These are phyloP conservation scores for Agapostemon virescens DNA, from an alignment of 2,888 invertebrate genomes.

Conservation along the genomic window DNA sequence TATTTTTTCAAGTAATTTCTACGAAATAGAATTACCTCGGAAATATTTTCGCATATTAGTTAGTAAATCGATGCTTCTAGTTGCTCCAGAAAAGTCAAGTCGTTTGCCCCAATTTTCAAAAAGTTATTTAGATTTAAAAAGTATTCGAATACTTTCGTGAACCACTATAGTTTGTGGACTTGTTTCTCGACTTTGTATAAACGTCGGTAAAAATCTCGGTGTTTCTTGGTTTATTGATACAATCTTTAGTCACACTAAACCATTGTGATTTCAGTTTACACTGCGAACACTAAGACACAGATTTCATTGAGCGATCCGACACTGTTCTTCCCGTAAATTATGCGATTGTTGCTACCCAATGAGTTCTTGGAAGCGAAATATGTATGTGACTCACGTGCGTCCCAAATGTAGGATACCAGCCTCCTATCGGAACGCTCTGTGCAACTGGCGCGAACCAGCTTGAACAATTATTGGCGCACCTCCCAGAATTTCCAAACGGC, in stretches of 20 bases:
- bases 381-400: conserved; percentile 64
- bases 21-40: too few species aligned
- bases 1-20: not conserved
- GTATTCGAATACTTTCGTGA: not conserved
- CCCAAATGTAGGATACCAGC: conserved; percentile 60
- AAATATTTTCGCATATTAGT: not conserved
- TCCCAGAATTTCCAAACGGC: conserved; percentile 27
- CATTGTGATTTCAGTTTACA: conserved; percentile 9
- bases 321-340: conserved; percentile 59
- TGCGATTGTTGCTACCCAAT: conserved; percentile 57
- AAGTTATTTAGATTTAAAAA: not conserved
- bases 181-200: too few species aligned
- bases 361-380: conserved; percentile 55
- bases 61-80: not conserved
- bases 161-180: not conserved
- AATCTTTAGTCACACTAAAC: not conserved
- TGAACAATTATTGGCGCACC: conserved; percentile 59
- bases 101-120: not conserved
- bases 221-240: not conserved
- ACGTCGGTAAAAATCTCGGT: too few species aligned
- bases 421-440: conserved; percentile 43
- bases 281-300: not conserved
- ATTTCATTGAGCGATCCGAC: conserved; percentile 51
- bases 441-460: conserved; percentile 32
- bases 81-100: not conserved